These are phyloP conservation scores for Oryzias dopingdopingensis DNA, from an alignment of 2,797 vertebrate species.

Conservation along the genomic window DNA sequence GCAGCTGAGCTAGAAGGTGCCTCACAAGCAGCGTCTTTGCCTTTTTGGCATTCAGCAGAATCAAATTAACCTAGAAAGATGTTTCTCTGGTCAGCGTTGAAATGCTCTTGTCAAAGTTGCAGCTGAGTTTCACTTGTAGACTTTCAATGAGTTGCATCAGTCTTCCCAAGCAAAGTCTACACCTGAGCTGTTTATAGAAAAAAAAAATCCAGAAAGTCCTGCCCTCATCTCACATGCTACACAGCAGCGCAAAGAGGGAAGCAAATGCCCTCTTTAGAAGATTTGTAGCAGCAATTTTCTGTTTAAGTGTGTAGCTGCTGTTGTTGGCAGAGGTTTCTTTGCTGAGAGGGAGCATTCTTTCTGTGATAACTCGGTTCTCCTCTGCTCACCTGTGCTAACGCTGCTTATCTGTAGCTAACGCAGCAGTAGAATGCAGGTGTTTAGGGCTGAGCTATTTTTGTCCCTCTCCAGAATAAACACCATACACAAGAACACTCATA, in stretches of 20 bases:
- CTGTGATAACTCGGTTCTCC: conserved; percentile 34
- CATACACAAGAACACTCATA: conserved; percentile 6
- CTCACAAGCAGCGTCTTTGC: no score
- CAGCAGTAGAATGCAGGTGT: conserved; percentile 55
- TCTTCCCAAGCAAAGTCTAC: conserved; percentile 33
- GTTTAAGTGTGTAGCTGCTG: conserved; percentile 30
- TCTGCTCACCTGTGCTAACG: conserved; percentile 36
- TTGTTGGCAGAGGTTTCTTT: conserved; percentile 38
- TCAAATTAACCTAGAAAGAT: not conserved
- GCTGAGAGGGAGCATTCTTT: conserved; percentile 45
- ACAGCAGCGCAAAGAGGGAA: conserved; percentile 32
- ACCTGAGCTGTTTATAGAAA: conserved; percentile 44
- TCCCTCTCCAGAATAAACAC: conserved; percentile 7
- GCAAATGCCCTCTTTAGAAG: conserved; percentile 43
- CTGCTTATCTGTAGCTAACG: conserved; percentile 44
- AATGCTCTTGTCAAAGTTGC: conserved; percentile 38
- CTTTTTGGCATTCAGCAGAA: not conserved
- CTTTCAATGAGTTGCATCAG: conserved; percentile 65
- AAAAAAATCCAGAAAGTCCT: conserved; percentile 26
- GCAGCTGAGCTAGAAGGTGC: no score
- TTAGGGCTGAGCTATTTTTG: conserved; percentile 45
- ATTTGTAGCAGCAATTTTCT: conserved; percentile 51
- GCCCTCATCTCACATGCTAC: conserved; percentile 41
- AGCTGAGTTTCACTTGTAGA: conserved; percentile 26
- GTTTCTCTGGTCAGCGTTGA: conserved; percentile 8